phyloP scores from a whole-genome alignment of 1,140 invertebrate genomes.

The Drosophila willistoni region DNA sequence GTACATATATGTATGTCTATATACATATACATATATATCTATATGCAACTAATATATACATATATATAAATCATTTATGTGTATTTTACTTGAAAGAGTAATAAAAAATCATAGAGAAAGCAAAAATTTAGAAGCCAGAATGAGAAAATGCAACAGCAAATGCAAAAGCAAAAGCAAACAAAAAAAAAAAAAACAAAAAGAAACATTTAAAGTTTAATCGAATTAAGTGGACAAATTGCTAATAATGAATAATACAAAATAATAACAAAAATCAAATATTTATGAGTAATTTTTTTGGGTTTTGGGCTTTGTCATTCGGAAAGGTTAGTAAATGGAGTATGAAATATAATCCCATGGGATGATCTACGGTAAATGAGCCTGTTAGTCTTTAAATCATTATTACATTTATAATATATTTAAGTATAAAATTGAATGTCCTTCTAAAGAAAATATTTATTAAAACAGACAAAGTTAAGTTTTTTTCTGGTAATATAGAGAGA shows the following conservation, averaged over 20 bases:
- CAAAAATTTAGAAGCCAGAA: slow-evolving; percentile 22
- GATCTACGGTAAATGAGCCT: too few species aligned
- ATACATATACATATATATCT: slow-evolving; percentile 40
- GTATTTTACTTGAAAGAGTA: slow-evolving; percentile 64
- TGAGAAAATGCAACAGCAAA: slow-evolving; percentile 19
- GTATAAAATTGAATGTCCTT: too few species aligned
- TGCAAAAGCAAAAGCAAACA: slow-evolving; percentile 13
- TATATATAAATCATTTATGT: slow-evolving; percentile 65
- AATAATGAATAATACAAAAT: slow-evolving; percentile 64
- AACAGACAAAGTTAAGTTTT: too few species aligned
- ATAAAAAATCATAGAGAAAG: slow-evolving; percentile 38
- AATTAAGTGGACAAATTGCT: slow-evolving; percentile 79
- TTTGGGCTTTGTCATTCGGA: background rate
- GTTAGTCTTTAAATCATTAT: too few species aligned
- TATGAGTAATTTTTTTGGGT: slow-evolving; percentile 3
- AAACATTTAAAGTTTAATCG: slow-evolving; percentile 64
- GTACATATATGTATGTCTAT: slow-evolving; percentile 37
- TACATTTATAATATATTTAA: too few species aligned
- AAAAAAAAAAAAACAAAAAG: slow-evolving; percentile 51
- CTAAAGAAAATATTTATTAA: too few species aligned
- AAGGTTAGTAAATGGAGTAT: background rate
- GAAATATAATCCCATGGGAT: background rate
- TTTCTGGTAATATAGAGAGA: too few species aligned
- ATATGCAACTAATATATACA: slow-evolving; percentile 32
- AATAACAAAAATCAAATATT: slow-evolving; percentile 67